Base-by-base conservation (phyloP, 2,888 invertebrate genomes). In the Orthonychiurus folsomi region DNA sequence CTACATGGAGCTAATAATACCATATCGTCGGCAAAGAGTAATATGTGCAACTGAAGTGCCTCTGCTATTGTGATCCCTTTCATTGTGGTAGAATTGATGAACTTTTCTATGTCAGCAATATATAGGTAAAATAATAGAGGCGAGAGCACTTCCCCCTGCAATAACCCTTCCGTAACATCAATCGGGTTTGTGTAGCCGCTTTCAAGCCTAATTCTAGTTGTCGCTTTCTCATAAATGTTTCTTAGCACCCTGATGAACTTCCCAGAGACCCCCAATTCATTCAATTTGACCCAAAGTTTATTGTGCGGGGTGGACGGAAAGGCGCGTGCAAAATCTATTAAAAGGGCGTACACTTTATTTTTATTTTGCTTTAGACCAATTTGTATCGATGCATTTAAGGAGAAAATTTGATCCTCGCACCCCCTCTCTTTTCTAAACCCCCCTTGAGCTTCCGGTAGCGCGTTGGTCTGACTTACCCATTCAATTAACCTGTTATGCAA, bases 391-490 rank as follows among this genome's bases (percentile, higher is more conserved):
- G n/a, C 27, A 20, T 28, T 56, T 28, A 56, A 28, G n/a, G 56
- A 28, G 37, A 56, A 56, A 56, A 56, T 56, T 27, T 56, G 56
- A 28, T 56, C 56, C 26, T 18, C n/a, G 21, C 56, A 56, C n/a
- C 56, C 20, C 20, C 56, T 25, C 3, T n/a, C 37, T n/a, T 56
- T 56, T 28, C 56, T 9, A 21, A 56, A 56, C 3, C 56, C 56
- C 12, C 27, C 56, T 28, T 56, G 56, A 3, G 56, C 27, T 20
- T 56, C 56, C 12, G 28, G 56, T 9, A 56, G 3, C 20, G 28
- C 27, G 3, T 28, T 21, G n/a, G 3, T 28, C 28, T 3, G 12
- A 2, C 3, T 3, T 2, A 37, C 28, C 56, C 56, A 56, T 9
- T 9, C 12, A 3, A 2, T 12, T 9, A 27, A 21, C 21, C 56